A percentile compares a stretch with the other conserved stretches of the same genome.
Evolutionary conservation across 2,113 vertebrate genomes (phyloP).

Genomic region (Melanerpes aurifrons): DNA sequence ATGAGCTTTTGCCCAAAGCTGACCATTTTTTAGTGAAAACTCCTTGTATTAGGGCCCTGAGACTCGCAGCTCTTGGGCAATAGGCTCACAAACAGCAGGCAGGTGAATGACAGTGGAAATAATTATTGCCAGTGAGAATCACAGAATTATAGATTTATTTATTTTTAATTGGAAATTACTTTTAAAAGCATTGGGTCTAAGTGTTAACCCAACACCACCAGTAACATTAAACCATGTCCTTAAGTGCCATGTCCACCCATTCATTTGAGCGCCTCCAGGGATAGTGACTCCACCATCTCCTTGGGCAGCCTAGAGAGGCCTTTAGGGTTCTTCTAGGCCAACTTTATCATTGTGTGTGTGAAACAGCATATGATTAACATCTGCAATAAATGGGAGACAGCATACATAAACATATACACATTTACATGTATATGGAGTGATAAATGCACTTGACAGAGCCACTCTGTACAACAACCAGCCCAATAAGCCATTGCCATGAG

Average conservation of each 20-base stretch:
- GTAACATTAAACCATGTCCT: too few relatives aligned
- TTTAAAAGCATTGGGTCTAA: too few relatives aligned
- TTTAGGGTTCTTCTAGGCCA: too few relatives aligned
- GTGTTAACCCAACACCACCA: too few relatives aligned
- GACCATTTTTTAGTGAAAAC: neutral
- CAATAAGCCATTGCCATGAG: neutral
- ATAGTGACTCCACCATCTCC: too few relatives aligned
- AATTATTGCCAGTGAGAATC: fast-evolving
- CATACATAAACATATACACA: neutral
- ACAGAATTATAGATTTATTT: too few relatives aligned
- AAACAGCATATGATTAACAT: neutral
- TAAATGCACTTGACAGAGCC: neutral
- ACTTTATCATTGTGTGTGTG: neutral
- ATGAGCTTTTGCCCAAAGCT: neutral
- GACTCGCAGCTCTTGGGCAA: neutral
- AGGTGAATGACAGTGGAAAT: neutral
- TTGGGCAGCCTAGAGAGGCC: too few relatives aligned
- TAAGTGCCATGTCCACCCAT: too few relatives aligned
- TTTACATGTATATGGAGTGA: neutral
- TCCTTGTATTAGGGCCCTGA: neutral
- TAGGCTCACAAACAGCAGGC: neutral
- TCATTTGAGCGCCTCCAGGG: too few relatives aligned
- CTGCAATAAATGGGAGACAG: neutral
- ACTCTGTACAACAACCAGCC: neutral
- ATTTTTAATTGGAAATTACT: too few relatives aligned